Base-by-base conservation (phyloP, 2,113 vertebrate species). In the Alexandromys fortis region DNA sequence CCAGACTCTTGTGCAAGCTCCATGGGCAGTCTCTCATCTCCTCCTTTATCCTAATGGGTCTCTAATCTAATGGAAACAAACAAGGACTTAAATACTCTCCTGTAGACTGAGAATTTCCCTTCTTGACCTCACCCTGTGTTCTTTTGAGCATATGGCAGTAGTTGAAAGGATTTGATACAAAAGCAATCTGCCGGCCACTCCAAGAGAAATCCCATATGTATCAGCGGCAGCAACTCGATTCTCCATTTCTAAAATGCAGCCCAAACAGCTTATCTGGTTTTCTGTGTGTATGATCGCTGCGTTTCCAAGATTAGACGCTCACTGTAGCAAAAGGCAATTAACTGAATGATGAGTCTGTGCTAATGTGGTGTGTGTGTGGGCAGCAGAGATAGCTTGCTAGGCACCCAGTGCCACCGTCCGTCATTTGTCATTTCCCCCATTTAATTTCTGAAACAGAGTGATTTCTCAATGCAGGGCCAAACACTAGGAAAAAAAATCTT, bases 371-470 rank as follows among this genome's bases (percentile, higher is more conserved):
- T 22, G 45, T 70, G 92, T 83, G 91, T 92, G 94, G 96, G 94
- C 83, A 90, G 89, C 42, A 78, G 79, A 96, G 97, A 97, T 93
- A 96, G 95, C 76, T 96, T 92, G 91, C 96, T 82, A 86, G 42
- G 82, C 92, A 96, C 92, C 91, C 86, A 76, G 89, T 72, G 81
- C 79, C 94, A 91, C 68, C 49, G 65, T 93, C 94, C 90, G 91
- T 97, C 92, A 91, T 97, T 96, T 95, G 90, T 90, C 73, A 96
- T 90, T 42, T 65, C 55, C 42, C 72, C 77, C 77, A 83, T 77
- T 97, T 94, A 70, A 86, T 96, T 89, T 97, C 72, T 58, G 79
- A 94, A 97, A 90, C 47, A 86, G 13, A 86, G 24, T 33, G 9
- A 94, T 65, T 93, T 93, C 92, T 85, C 42, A 94, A 92, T 70